A percentile compares a stretch with the other conserved stretches of the same genome.
Evolutionary conservation across 2,888 invertebrate species (phyloP).

Genomic region (Aradus depressus): DNA sequence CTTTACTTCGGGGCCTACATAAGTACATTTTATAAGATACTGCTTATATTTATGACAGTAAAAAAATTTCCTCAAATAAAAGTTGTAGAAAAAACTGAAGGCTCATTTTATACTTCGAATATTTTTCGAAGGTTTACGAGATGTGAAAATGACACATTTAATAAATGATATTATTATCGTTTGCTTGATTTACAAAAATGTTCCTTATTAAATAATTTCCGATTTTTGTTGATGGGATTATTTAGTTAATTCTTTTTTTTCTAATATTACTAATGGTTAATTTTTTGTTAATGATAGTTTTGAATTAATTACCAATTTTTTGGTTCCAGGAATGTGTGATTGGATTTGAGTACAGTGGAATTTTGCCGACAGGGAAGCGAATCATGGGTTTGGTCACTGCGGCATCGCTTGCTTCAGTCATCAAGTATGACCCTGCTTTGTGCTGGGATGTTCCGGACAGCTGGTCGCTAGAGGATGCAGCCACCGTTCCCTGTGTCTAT

Average conservation of each 20-base stretch:
- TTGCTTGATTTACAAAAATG: too few relatives aligned
- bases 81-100: too few relatives aligned
- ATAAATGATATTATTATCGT: too few relatives aligned
- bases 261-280: not conserved
- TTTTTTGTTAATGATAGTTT: not conserved
- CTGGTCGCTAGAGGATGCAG: slow-evolving; percentile 53
- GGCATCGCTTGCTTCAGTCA: slow-evolving; percentile 43
- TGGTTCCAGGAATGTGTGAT: slow-evolving; percentile 42
- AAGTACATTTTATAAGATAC: too few relatives aligned
- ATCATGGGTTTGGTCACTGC: slow-evolving; percentile 39
- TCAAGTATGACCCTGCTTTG: slow-evolving; percentile 41
- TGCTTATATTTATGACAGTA: too few relatives aligned
- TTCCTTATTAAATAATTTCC: too few relatives aligned
- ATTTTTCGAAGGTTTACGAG: too few relatives aligned
- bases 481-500: slow-evolving; percentile 54
- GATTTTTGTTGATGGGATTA: too few relatives aligned
- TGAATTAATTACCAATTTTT: not conserved
- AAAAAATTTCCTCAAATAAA: too few relatives aligned
- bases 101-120: too few relatives aligned
- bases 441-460: slow-evolving; percentile 45
- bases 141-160: too few relatives aligned
- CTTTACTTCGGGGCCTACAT: too few relatives aligned
- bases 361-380: slow-evolving; percentile 35
- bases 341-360: slow-evolving; percentile 48
- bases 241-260: not conserved